phyloP scores from a whole-genome alignment of 2,888 invertebrate genomes.

The Epistrophe grossulariae region DNA sequence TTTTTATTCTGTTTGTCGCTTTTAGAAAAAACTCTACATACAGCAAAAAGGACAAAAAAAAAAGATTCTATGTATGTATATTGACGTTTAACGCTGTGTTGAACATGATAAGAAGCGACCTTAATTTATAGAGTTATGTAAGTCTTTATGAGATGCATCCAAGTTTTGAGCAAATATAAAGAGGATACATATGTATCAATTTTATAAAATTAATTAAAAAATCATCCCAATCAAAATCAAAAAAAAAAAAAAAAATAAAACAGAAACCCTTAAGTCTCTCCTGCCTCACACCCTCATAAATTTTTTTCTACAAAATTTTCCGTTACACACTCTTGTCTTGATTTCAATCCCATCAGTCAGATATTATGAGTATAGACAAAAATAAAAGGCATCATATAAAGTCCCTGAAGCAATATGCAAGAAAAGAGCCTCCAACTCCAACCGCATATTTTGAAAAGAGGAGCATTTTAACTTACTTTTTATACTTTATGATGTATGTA shows the following conservation, averaged over 20 bases:
- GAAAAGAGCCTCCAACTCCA: slow-evolving; percentile 35
- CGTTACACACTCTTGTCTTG: background rate
- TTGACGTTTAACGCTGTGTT: slow-evolving; percentile 50
- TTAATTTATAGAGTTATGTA: slow-evolving; percentile 62
- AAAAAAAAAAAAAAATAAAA: background rate
- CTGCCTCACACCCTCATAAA: background rate
- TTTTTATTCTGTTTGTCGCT: background rate
- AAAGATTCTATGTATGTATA: background rate
- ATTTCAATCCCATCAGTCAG: background rate
- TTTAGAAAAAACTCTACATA: background rate
- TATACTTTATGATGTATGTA: background rate
- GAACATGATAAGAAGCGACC: slow-evolving; percentile 57
- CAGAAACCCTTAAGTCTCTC: slow-evolving; percentile 27
- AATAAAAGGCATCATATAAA: slow-evolving; percentile 4
- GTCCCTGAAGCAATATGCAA: slow-evolving; percentile 8
- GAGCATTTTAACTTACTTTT: slow-evolving; percentile 65
- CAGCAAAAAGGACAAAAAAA: slow-evolving; percentile 44
- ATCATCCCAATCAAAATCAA: slow-evolving; percentile 38
- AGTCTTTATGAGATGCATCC: slow-evolving; percentile 21
- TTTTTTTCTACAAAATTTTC: slow-evolving; percentile 16
- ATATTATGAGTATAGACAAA: background rate
- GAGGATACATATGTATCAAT: slow-evolving; percentile 52
- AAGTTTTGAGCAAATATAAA: slow-evolving; percentile 19
- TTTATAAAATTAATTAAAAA: slow-evolving; percentile 68
- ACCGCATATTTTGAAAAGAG: slow-evolving; percentile 31